These are phyloP conservation scores for Mizuhopecten yessoensis DNA, from an alignment of 1,140 invertebrate species.

Conservation along the genomic window DNA sequence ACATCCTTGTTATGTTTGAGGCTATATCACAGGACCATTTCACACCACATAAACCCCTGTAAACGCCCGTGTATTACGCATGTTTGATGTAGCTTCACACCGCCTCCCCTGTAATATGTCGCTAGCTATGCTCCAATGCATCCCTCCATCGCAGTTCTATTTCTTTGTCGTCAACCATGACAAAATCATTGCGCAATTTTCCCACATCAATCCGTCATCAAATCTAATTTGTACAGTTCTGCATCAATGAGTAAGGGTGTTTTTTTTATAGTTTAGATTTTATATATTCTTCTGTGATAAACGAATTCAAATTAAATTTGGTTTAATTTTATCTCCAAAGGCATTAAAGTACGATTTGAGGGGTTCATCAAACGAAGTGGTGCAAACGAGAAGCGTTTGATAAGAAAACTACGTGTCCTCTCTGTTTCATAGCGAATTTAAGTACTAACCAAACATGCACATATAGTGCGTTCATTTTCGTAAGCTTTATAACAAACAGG, in stretches of 20 bases:
- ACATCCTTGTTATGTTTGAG: background rate
- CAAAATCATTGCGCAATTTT: slow-evolving; percentile 39
- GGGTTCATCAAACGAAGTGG: slow-evolving; percentile 15
- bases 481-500: background rate
- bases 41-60: slow-evolving; percentile 28
- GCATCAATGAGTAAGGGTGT: background rate
- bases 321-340: slow-evolving; percentile 10
- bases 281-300: slow-evolving; percentile 40
- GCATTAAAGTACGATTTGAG: slow-evolving; percentile 32
- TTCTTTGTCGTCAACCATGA: slow-evolving; percentile 10
- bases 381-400: background rate
- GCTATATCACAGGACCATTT: slow-evolving; percentile 10
- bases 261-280: slow-evolving; percentile 36
- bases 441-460: background rate
- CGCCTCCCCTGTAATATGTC: slow-evolving; percentile 5
- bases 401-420: background rate
- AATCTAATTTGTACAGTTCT: slow-evolving; percentile 32
- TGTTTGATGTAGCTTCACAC: slow-evolving; percentile 38
- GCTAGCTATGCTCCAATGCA: background rate
- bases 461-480: background rate
- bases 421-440: background rate
- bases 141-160: background rate
- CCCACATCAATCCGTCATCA: slow-evolving; percentile 23
- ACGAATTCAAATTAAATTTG: slow-evolving; percentile 40
- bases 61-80: slow-evolving; percentile 2